A percentile compares a stretch with the other conserved stretches of the same genome.
These are phyloP conservation scores for Chrysocyon brachyurus DNA, from an alignment of 2,797 vertebrate species.

Conservation along the genomic window DNA sequence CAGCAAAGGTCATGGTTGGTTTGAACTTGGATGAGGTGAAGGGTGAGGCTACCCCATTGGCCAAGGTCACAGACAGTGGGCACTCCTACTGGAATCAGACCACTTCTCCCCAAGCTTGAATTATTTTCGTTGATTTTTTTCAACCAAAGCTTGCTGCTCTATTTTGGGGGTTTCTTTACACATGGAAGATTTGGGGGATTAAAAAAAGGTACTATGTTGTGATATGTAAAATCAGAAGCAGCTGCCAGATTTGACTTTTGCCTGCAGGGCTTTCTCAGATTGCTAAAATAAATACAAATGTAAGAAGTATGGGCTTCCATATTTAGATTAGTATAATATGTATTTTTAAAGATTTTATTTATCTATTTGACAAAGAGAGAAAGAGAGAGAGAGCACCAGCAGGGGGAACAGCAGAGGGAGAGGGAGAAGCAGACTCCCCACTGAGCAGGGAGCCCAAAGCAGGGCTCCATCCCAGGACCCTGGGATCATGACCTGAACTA, in stretches of 20 bases:
- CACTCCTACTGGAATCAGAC: background rate
- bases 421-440: no score
- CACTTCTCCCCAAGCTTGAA: background rate
- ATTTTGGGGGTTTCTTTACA: conserved; percentile 25
- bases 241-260: conserved; percentile 33
- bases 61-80: background rate
- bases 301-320: conserved; percentile 17
- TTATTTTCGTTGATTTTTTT: conserved; percentile 36
- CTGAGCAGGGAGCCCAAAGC: no score
- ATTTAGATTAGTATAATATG: conserved; percentile 27
- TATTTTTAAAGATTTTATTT: no score
- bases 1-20: background rate
- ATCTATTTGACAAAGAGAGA: no score
- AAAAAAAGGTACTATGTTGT: background rate
- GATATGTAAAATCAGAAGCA: conserved; percentile 45
- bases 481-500: no score
- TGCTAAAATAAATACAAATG: conserved; percentile 65
- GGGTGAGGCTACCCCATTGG: no score
- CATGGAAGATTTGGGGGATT: background rate
- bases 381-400: no score
- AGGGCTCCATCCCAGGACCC: no score
- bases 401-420: no score
- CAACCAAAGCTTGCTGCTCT: background rate
- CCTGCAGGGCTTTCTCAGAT: conserved; percentile 35
- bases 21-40: background rate